Evolutionary conservation across 1,140 invertebrate species (phyloP), one percentile per base, ranked within the genome.

Genomic region (Caenorhabditis tropicalis): DNA sequence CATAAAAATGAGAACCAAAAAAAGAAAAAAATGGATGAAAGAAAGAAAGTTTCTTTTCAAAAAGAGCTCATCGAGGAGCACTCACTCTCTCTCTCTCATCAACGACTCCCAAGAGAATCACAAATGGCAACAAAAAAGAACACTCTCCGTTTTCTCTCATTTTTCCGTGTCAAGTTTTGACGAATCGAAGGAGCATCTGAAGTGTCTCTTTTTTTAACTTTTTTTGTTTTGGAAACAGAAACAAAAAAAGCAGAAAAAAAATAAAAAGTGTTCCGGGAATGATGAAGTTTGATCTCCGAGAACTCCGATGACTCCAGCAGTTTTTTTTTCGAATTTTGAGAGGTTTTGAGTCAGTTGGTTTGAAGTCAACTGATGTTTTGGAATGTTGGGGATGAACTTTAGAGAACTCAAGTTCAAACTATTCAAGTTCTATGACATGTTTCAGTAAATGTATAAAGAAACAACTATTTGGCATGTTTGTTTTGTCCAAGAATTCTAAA

Each of bases 91-190:
- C 21, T 6, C 10, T 39, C 65, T 74, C 65, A 74, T 74, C 65
- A 74, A 74, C 65, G 65, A 74, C 65, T 74, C 65, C 36, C 65
- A 10, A 10, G 65, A 24, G 65, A 43, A 21, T 24, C 10, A 10
- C 36, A 29, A 74, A 74, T 74, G 65, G 65, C 65, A 74, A 74
- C 65, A 74, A 74, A 74, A 74, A 43, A n/a, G 65, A 74, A 74
- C 65, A 31, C 16, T n/a, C n/a, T n/a, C n/a, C n/a, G 27, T 12
- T 6, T 43, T n/a, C 65, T 16, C 36, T 74, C 65, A 15, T 74
- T 46, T 56, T 56, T 43, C n/a, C 19, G 36, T 74, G 36, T 43
- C 65, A 74, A 46, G 65, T 74, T 74, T 74, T 74, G 65, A 74
- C 36, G 65, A 74, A 29, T 74, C 27, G 65, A 43, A 21, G 31